Conservation (phyloP, 2,797 vertebrate species). For the Microhierax caerulescens region DNA sequence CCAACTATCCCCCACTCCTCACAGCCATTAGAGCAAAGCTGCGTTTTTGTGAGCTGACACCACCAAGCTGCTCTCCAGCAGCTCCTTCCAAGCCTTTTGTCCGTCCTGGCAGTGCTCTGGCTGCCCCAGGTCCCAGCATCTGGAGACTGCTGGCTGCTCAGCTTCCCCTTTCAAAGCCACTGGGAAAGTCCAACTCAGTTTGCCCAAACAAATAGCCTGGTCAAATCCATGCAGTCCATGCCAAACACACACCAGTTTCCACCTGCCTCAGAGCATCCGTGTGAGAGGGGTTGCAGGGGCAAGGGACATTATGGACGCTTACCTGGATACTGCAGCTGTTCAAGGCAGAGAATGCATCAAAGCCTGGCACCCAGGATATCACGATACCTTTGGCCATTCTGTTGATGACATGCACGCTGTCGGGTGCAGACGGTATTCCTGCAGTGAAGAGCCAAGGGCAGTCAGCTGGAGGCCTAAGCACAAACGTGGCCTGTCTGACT, state of each 20-base stretch:
- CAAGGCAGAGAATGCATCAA: constrained; percentile 87
- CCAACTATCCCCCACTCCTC: neutral
- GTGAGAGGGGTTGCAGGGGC: neutral
- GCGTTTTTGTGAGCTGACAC: neutral
- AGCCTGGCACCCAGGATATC: constrained; percentile 87
- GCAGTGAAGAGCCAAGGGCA: neutral
- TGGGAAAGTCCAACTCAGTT: neutral
- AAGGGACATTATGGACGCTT: neutral
- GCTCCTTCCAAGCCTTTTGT: neutral
- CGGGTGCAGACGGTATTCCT: constrained; percentile 70
- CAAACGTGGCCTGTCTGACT: fast-evolving
- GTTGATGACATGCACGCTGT: constrained; percentile 71
- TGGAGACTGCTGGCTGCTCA: neutral
- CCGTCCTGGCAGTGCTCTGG: fast-evolving
- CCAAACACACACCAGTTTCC: neutral
- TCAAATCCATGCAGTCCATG: fast-evolving
- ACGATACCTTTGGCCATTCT: constrained; percentile 77
- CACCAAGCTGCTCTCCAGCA: neutral
- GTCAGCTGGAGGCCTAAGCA: neutral
- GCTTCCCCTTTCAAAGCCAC: neutral
- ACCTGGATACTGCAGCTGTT: constrained; percentile 85
- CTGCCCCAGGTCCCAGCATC: neutral
- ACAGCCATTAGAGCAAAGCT: neutral
- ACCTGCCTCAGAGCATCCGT: fast-evolving
- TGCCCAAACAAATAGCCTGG: neutral